These are phyloP conservation scores for Aphelocoma coerulescens DNA, from an alignment of 2,113 vertebrate species.

Conservation along the genomic window DNA sequence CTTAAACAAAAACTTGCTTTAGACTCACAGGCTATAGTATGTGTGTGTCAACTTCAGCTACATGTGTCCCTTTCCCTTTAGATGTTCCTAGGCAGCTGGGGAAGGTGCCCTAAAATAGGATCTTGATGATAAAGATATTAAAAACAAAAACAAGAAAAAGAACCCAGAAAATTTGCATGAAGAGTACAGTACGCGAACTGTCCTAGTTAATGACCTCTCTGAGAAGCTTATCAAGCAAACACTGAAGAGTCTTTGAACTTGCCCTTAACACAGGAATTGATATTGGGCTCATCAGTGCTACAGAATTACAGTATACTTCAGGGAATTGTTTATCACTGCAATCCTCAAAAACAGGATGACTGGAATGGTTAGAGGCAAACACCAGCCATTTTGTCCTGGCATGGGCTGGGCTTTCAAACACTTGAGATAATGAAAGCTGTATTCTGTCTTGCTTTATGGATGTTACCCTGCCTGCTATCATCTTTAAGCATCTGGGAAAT, in stretches of 20 bases:
- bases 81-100: background rate
- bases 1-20: background rate
- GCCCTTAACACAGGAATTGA: constrained; percentile 44
- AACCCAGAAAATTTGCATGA: background rate
- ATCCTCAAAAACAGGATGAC: constrained; percentile 30
- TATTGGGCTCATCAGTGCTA: constrained; percentile 42
- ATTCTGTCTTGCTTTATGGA: background rate
- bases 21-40: background rate
- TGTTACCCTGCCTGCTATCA: background rate
- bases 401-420: background rate
- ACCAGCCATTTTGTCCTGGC: background rate
- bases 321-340: constrained; percentile 55
- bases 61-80: background rate
- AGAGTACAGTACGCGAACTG: background rate
- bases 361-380: constrained; percentile 30
- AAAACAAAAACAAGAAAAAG: background rate
- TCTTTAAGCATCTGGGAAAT: background rate
- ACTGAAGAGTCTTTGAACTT: constrained; percentile 52
- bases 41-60: fast-evolving
- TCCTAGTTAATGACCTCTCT: constrained; percentile 39
- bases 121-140: background rate
- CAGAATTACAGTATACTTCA: constrained; percentile 36
- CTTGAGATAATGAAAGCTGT: constrained; percentile 1
- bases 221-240: constrained; percentile 43
- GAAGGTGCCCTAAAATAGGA: background rate